These are phyloP conservation scores for Siniperca scherzeri DNA, from an alignment of 2,797 vertebrate species.

Conservation along the genomic window DNA sequence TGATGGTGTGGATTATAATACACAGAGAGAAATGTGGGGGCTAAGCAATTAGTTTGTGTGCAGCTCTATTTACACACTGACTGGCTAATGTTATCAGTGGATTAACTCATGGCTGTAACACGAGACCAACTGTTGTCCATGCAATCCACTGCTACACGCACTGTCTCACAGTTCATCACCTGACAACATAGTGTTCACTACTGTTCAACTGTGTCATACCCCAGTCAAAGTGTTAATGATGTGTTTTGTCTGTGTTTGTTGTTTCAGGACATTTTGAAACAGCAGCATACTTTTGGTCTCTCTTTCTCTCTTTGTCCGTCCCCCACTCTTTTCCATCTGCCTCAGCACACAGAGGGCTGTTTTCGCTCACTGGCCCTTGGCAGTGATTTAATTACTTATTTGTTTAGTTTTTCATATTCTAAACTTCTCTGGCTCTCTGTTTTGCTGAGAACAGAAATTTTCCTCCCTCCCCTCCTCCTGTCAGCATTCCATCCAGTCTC, in stretches of 20 bases:
- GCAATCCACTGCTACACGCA: conserved; percentile 4
- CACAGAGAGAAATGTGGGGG: conserved; percentile 20
- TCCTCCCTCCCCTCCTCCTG: conserved; percentile 68
- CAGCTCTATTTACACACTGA: conserved; percentile 54
- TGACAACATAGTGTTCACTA: not conserved
- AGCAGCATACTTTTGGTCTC: conserved; percentile 32
- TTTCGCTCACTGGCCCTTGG: conserved; percentile 72
- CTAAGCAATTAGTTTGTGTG: conserved; percentile 50
- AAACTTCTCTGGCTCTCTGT: conserved; percentile 70
- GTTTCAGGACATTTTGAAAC: conserved; percentile 14
- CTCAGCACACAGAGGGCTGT: conserved; percentile 63
- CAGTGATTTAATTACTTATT: conserved; percentile 81
- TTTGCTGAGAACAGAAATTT: conserved; percentile 76
- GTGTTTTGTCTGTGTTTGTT: conserved; percentile 17
- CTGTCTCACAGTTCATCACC: conserved; percentile 26
- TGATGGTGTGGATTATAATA: conserved; percentile 36
- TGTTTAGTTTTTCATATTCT: conserved; percentile 81
- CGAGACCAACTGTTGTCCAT: conserved; percentile 56
- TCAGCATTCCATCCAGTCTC: conserved; percentile 73
- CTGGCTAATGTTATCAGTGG: conserved; percentile 48
- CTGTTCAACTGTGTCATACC: conserved; percentile 1
- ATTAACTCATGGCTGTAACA: conserved; percentile 73
- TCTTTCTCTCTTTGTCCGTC: conserved; percentile 55
- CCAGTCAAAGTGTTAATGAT: not conserved
- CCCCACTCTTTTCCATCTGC: conserved; percentile 59